Evolutionary conservation across 2,113 vertebrate genomes (phyloP).

Genomic region (Clarias magur): DNA sequence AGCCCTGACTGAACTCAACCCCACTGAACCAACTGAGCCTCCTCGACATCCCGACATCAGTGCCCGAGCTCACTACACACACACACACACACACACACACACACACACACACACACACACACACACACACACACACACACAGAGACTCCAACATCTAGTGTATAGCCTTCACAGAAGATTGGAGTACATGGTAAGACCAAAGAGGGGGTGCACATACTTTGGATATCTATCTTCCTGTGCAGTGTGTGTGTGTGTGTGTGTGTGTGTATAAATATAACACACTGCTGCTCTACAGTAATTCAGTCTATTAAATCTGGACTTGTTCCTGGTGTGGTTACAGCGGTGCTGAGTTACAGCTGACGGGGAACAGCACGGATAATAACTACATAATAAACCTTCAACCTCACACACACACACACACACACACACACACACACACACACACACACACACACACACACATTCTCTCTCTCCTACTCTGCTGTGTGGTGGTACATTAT

Average conservation of each 20-base stretch:
- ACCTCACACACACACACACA: neutral
- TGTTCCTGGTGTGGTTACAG: conserved; percentile 2
- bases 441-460: conserved; percentile 41
- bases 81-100: no score
- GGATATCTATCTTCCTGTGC: neutral
- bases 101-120: no score
- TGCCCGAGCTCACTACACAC: no score
- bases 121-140: no score
- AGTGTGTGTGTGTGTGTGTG: neutral
- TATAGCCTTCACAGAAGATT: no score
- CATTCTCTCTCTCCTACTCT: no score
- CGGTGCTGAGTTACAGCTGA: neutral
- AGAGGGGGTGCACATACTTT: no score
- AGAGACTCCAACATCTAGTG: no score
- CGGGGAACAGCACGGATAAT: neutral
- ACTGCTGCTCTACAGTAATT: neutral
- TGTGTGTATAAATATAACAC: conserved; percentile 19
- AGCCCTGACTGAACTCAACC: neutral
- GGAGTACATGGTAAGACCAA: no score
- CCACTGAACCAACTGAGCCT: no score
- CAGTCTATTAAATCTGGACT: conserved; percentile 22
- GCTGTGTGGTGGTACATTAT: conserved; percentile 62
- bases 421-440: neutral
- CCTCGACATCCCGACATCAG: no score
- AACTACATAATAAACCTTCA: conserved; percentile 14